Percentiles rank a stretch among this genome's conserved stretches.
phyloP scores from a whole-genome alignment of 53 echinoderm and acorn worm species.

The Holothuria leucospilota region DNA sequence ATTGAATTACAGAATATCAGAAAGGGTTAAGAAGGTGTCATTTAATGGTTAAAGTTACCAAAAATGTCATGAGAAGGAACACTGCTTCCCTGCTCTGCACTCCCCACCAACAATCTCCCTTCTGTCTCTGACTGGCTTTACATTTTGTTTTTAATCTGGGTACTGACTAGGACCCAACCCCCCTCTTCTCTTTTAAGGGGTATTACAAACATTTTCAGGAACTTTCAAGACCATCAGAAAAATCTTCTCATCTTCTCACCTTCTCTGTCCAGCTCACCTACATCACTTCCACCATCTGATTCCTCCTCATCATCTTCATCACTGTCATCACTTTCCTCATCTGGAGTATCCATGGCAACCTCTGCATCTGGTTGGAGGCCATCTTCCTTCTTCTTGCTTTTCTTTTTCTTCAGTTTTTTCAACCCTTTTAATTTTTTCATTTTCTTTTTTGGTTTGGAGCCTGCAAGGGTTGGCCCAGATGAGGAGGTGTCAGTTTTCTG shows the following conservation, averaged over 20 bases:
- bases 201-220: no score
- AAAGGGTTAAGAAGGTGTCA: no score
- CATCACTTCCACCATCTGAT: slow-evolving; percentile 21
- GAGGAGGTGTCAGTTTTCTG: slow-evolving; percentile 1
- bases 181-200: no score
- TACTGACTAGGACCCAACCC: no score
- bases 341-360: slow-evolving; percentile 17
- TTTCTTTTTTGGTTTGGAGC: slow-evolving; percentile 35
- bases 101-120: no score
- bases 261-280: slow-evolving; percentile 30
- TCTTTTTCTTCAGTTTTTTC: slow-evolving; percentile 42
- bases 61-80: no score
- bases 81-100: no score
- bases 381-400: slow-evolving; percentile 26
- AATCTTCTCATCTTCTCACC: not conserved
- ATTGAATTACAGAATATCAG: no score
- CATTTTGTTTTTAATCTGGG: no score
- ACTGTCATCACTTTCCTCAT: slow-evolving; percentile 27
- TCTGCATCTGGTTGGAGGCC: slow-evolving; percentile 14
- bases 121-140: no score
- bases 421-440: slow-evolving; percentile 36
- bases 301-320: slow-evolving; percentile 31
- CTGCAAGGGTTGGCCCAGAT: not conserved
- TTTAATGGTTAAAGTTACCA: no score
- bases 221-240: no score